phyloP scores from a whole-genome alignment of 2,797 vertebrate genomes.

The Centropyge bicolor region DNA sequence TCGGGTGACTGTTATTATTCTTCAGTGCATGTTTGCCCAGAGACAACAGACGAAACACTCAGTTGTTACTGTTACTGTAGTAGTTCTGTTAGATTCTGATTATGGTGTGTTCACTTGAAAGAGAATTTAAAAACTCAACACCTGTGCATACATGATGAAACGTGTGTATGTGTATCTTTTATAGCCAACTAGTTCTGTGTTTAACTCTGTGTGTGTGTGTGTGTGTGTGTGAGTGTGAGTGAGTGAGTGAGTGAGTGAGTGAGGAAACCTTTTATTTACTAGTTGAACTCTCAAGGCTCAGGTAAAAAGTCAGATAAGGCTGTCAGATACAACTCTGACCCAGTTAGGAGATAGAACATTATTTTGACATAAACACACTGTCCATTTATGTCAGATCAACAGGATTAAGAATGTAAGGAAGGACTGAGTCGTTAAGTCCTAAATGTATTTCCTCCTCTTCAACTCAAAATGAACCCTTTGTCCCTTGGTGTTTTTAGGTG shows the following conservation, averaged over 20 bases:
- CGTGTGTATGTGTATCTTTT: not conserved
- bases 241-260: slow-evolving; percentile 11
- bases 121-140: not conserved
- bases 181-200: not conserved
- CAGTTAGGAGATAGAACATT: slow-evolving; percentile 10
- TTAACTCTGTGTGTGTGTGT: slow-evolving; percentile 2
- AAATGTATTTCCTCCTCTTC: not conserved
- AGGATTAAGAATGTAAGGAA: not conserved
- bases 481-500: slow-evolving; percentile 84
- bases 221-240: not conserved
- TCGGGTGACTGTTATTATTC: slow-evolving; percentile 19
- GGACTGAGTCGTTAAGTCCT: not conserved
- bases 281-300: not conserved
- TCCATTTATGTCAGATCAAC: not conserved
- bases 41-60: slow-evolving; percentile 8
- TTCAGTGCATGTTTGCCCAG: slow-evolving; percentile 24
- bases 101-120: slow-evolving; percentile 8
- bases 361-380: slow-evolving; percentile 19
- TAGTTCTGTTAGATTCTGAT: not conserved
- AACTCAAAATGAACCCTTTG: slow-evolving; percentile 1
- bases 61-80: not conserved
- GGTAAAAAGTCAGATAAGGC: slow-evolving; percentile 34
- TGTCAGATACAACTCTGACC: not conserved
- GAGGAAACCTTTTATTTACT: slow-evolving; percentile 27
- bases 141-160: not conserved